These are phyloP conservation scores for Drymodes brunneopygia DNA, from an alignment of 2,113 vertebrate species.

Conservation along the genomic window DNA sequence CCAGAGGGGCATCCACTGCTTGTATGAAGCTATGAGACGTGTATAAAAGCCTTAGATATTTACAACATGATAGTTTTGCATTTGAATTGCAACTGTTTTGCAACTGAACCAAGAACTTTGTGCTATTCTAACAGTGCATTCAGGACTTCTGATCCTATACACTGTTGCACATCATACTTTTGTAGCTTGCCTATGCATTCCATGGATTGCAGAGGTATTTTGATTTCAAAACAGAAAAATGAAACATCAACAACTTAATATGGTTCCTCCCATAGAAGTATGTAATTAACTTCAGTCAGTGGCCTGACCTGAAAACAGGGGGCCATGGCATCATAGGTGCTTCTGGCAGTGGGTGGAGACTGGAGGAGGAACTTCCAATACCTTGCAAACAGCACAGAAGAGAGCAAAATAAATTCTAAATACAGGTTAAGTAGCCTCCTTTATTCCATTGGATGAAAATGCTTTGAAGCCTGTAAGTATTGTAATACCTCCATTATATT, in stretches of 20 bases:
- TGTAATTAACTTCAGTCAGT: conserved; percentile 9
- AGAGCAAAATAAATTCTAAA: neutral
- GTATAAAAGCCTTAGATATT: neutral
- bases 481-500: neutral
- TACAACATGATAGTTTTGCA: neutral
- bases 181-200: neutral
- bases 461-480: neutral
- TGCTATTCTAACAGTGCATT: neutral
- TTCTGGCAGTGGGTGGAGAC: neutral
- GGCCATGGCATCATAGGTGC: neutral
- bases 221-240: conserved; percentile 29
- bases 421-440: neutral
- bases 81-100: neutral
- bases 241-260: neutral
- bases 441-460: neutral
- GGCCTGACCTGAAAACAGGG: neutral
- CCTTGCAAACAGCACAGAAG: neutral
- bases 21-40: neutral
- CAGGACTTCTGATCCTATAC: neutral
- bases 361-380: neutral
- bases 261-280: neutral
- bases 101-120: neutral
- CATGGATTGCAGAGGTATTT: neutral
- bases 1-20: neutral
- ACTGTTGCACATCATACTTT: neutral